Base-by-base conservation (phyloP, 2,888 invertebrate species). In the Pollenia labialis region DNA sequence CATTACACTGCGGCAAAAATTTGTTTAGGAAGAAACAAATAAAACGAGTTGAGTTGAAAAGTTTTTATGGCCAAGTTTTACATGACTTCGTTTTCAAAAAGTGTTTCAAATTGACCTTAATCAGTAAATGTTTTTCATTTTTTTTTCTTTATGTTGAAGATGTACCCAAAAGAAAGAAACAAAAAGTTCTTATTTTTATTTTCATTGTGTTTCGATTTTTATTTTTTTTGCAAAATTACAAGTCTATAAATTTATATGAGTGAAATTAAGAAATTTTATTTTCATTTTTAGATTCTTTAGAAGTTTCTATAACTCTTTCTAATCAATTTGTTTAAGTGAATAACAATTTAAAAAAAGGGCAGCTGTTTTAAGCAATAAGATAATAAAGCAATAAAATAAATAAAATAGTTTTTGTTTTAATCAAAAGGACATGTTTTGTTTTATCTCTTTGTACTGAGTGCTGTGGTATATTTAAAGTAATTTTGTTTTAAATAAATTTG, bases 81-180 rank as follows among this genome's bases (percentile, higher is more conserved):
- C 54, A 74, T 62, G 54, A 66, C 62, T 74, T 75, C 69, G 42
- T 74, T 40, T 32, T 52, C 58, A 56, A 56, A 75, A 86, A 86
- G 69, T 80, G 64, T 80, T 71, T 80, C 75, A 66, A 86, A 86
- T 83, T 86, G 83, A 83, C 86, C 86, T 64, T 83, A 83, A 86
- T 86, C 68, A 85, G 82, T 75, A 62, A 77, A 76, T 52, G 89
- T 89, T 88, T 88, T 6, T 32, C 1, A 6, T 89, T 88, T 87
- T 89, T 74, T 87, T 88, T 88, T 89, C 62, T 87, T 87, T 42
- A 58, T 58, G 52, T 52, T 12, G 42, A n/a, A 23, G 46, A 46
- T 32, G 32, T 0, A 0, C 23, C 18, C 7, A 54, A 66, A 58
- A 72, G 60, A 42, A 46, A 71, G 18, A 68, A 64, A 46, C n/a